Conservation (phyloP, 1,140 invertebrate species). For the Leptopilina clavipes region DNA sequence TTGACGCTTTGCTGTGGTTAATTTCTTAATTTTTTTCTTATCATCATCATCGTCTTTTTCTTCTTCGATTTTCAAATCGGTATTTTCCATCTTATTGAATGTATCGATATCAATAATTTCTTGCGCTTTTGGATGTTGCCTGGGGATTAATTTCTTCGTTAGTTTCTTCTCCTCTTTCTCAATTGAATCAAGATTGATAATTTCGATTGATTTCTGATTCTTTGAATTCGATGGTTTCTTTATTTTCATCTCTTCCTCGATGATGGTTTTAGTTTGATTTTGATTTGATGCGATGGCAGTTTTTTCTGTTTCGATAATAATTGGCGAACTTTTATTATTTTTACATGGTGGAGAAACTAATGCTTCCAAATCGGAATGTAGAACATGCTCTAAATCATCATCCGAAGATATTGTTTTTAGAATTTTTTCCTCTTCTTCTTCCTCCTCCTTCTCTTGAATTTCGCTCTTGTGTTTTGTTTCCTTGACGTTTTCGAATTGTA, state of each 20-base stretch:
- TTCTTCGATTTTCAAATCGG: constrained; percentile 36
- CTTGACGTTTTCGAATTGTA: neutral
- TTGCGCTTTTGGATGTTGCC: too few relatives aligned
- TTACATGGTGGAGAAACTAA: too few relatives aligned
- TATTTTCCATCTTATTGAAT: constrained; percentile 48
- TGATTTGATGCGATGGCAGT: constrained; percentile 21
- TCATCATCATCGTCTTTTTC: neutral
- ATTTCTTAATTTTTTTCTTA: constrained; percentile 42
- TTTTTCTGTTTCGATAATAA: neutral
- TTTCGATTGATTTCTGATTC: too few relatives aligned
- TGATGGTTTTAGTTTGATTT: neutral
- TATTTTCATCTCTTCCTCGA: constrained; percentile 40
- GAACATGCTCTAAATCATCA: constrained; percentile 67
- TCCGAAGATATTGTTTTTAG: constrained; percentile 57
- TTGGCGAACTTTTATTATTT: too few relatives aligned
- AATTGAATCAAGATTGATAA: neutral
- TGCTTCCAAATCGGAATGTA: constrained; percentile 49
- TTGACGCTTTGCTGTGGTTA: constrained; percentile 41
- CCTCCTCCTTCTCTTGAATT: neutral
- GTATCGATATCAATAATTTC: too few relatives aligned
- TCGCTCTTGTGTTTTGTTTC: neutral
- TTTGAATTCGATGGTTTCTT: too few relatives aligned
- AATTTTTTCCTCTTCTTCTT: neutral
- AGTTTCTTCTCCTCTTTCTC: constrained; percentile 46
- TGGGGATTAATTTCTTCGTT: too few relatives aligned